Percentiles rank a stretch among this genome's conserved stretches.
Evolutionary conservation across 2,888 invertebrate genomes (phyloP).

Genomic region (Myopa testacea): DNA sequence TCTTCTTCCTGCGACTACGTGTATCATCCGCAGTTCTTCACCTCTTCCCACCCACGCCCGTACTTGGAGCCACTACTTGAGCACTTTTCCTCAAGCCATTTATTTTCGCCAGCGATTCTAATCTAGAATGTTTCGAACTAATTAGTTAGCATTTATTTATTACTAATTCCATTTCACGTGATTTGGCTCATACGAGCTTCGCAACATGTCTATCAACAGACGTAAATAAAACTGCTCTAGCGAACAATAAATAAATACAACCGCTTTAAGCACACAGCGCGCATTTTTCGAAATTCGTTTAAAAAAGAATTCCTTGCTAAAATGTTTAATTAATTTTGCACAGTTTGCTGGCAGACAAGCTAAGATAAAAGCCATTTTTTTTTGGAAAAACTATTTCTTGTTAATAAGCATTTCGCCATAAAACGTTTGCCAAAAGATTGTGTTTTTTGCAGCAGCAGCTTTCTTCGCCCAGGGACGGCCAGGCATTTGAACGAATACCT

Average conservation of each 20-base stretch:
- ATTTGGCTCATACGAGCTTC: background rate
- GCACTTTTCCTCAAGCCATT: background rate
- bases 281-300: background rate
- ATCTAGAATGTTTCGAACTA: background rate
- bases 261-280: background rate
- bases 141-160: slow-evolving; percentile 18
- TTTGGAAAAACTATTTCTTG: slow-evolving; percentile 8
- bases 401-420: background rate
- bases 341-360: background rate
- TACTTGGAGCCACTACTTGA: background rate
- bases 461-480: background rate
- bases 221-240: slow-evolving; percentile 6
- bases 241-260: background rate
- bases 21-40: too few species aligned
- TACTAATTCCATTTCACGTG: slow-evolving; percentile 23
- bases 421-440: background rate
- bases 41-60: too few species aligned
- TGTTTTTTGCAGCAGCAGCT: background rate
- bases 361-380: background rate
- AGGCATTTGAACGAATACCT: background rate
- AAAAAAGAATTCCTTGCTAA: background rate
- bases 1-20: too few species aligned
- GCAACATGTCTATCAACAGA: background rate
- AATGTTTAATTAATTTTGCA: slow-evolving; percentile 14
- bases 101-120: background rate